Conservation (phyloP, 2,797 vertebrate species). For the Poecile montanus region DNA sequence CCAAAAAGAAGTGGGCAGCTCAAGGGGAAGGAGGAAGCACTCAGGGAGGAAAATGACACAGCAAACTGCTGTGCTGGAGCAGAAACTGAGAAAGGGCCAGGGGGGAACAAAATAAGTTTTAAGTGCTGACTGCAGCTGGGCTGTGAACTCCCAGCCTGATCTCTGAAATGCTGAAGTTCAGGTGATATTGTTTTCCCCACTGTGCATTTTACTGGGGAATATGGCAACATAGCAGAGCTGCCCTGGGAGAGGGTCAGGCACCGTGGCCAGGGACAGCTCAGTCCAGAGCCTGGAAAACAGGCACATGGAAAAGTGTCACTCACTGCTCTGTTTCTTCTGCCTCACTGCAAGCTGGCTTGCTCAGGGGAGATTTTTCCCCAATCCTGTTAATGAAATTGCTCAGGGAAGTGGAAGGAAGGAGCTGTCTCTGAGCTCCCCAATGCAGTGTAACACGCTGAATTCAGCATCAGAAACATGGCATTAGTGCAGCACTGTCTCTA, state of each 20-base stretch:
- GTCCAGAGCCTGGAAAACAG: neutral
- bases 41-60: neutral
- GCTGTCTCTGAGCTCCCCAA: neutral
- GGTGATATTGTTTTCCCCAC: neutral
- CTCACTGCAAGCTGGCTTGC: neutral
- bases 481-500: neutral
- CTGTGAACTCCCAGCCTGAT: neutral
- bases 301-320: rapidly evolving
- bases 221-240: rapidly evolving
- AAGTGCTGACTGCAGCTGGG: neutral
- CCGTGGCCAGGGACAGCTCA: rapidly evolving
- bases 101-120: rapidly evolving
- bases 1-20: neutral
- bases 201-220: neutral
- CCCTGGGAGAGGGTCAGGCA: neutral
- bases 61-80: neutral
- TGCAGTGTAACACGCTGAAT: rapidly evolving
- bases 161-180: neutral
- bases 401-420: neutral
- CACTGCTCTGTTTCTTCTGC: neutral
- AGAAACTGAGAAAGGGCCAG: neutral
- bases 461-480: rapidly evolving
- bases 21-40: neutral
- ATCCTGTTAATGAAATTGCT: neutral
- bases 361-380: neutral